Percentiles rank a stretch among this genome's conserved stretches.
These are phyloP conservation scores for Brachirus orientalis DNA, from an alignment of 2,113 vertebrate species.

Conservation along the genomic window DNA sequence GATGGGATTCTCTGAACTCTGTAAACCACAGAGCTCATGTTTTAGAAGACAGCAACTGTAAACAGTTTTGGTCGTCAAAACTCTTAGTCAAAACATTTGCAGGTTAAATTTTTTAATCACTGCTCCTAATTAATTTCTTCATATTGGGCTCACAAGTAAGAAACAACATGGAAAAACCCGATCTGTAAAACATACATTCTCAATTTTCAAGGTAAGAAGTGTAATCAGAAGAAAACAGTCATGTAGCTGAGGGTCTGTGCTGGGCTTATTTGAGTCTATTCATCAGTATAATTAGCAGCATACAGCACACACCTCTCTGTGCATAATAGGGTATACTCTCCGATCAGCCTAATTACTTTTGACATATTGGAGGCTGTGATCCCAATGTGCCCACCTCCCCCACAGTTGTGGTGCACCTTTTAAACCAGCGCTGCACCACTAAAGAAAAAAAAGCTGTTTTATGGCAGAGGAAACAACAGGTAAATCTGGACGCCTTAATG, in stretches of 20 bases:
- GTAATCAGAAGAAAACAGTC: constrained; percentile 37
- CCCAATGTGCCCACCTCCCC: constrained; percentile 53
- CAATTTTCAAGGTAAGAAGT: constrained; percentile 21
- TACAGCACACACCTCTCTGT: constrained; percentile 57
- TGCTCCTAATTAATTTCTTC: neutral
- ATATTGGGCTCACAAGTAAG: neutral
- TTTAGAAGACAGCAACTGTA: too few species aligned
- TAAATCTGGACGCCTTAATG: constrained; percentile 53
- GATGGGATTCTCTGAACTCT: neutral
- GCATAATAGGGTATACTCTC: constrained; percentile 60
- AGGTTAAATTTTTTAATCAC: neutral
- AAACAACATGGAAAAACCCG: neutral
- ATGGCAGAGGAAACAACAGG: constrained; percentile 60
- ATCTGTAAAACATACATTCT: neutral
- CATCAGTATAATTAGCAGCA: constrained; percentile 73
- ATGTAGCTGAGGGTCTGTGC: constrained; percentile 25
- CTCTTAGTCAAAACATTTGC: neutral
- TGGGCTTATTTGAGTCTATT: constrained; percentile 61
- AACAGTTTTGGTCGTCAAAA: neutral
- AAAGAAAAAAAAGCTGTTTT: constrained; percentile 45
- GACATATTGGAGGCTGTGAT: constrained; percentile 73
- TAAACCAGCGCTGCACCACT: constrained; percentile 19
- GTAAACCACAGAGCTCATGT: neutral
- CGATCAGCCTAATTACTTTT: constrained; percentile 77
- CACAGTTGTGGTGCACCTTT: constrained; percentile 30